Evolutionary conservation across 2,888 invertebrate species (phyloP).

Genomic region (Lottia gigantea): DNA sequence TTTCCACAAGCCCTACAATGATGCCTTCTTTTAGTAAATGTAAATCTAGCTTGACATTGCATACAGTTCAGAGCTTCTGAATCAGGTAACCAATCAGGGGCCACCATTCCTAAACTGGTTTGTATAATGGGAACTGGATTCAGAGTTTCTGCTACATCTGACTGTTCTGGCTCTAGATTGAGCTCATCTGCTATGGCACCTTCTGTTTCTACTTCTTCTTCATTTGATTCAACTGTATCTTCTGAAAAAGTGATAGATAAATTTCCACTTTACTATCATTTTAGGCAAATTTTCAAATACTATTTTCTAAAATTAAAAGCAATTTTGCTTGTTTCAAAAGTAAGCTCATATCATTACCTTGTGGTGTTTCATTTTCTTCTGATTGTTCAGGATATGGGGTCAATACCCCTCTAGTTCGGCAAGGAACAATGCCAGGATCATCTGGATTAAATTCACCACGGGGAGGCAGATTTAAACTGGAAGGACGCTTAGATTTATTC

Average conservation of each 20-base stretch:
- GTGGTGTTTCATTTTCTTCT: not conserved
- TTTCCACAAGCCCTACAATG: slow-evolving; percentile 89
- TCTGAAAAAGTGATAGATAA: no score
- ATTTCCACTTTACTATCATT: no score
- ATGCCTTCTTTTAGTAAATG: slow-evolving; percentile 80
- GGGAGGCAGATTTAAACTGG: slow-evolving; percentile 64
- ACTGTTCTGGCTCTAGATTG: not conserved
- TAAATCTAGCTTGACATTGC: slow-evolving; percentile 84
- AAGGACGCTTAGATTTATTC: slow-evolving; percentile 60
- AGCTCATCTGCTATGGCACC: slow-evolving; percentile 32
- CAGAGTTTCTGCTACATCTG: slow-evolving; percentile 21
- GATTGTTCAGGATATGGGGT: slow-evolving; percentile 3
- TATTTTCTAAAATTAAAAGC: no score
- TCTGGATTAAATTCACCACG: slow-evolving; percentile 42
- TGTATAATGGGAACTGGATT: slow-evolving; percentile 37
- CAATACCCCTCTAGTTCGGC: slow-evolving; percentile 1
- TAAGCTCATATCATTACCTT: no score
- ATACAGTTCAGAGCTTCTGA: slow-evolving; percentile 83
- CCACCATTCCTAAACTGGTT: slow-evolving; percentile 76
- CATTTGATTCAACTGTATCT: not conserved
- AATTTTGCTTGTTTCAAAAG: no score
- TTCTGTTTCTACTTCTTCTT: slow-evolving; percentile 25
- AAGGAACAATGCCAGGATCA: not conserved
- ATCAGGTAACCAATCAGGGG: slow-evolving; percentile 90
- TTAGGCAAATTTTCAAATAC: no score